Percentiles rank a stretch among this genome's conserved stretches.
These are phyloP conservation scores for Heliothis virescens DNA, from an alignment of 1,140 invertebrate species.

Conservation along the genomic window DNA sequence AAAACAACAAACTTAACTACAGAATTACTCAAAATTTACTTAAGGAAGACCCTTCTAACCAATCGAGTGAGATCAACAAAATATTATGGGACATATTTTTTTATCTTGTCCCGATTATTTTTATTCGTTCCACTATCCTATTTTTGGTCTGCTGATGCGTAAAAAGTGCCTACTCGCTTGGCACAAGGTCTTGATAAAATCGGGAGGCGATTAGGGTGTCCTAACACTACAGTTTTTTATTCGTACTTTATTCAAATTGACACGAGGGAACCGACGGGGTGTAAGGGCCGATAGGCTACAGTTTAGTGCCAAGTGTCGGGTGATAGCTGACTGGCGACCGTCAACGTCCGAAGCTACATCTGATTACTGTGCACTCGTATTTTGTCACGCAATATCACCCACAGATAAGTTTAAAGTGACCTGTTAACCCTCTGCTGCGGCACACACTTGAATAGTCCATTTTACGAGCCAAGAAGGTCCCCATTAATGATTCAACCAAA, in stretches of 20 bases:
- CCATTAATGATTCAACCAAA: slow-evolving; percentile 22
- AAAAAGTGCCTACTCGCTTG: slow-evolving; percentile 60
- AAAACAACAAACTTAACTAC: too few relatives aligned
- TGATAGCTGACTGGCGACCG: slow-evolving; percentile 59
- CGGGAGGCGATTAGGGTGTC: slow-evolving; percentile 59
- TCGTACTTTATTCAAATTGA: slow-evolving; percentile 68
- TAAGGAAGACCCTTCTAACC: too few relatives aligned
- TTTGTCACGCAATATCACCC: slow-evolving; percentile 71
- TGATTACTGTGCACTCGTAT: slow-evolving; percentile 63
- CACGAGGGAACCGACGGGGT: slow-evolving; percentile 58
- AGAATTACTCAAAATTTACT: too few relatives aligned
- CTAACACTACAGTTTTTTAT: slow-evolving; percentile 62
- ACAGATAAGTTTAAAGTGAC: slow-evolving; percentile 57
- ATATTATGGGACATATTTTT: slow-evolving; percentile 32
- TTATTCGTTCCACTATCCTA: slow-evolving; percentile 45
- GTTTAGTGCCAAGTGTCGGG: slow-evolving; percentile 57
- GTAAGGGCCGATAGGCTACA: slow-evolving; percentile 65
- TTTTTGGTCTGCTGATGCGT: slow-evolving; percentile 52
- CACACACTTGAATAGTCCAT: neutral
- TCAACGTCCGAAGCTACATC: slow-evolving; percentile 61
- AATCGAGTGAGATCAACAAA: slow-evolving; percentile 3
- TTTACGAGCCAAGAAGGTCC: slow-evolving; percentile 6
- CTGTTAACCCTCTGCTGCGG: slow-evolving; percentile 5
- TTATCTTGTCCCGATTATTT: slow-evolving; percentile 36
- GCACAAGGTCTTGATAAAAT: slow-evolving; percentile 60